These are phyloP conservation scores for Fopius arisanus DNA, from an alignment of 1,140 invertebrate genomes.

Conservation along the genomic window DNA sequence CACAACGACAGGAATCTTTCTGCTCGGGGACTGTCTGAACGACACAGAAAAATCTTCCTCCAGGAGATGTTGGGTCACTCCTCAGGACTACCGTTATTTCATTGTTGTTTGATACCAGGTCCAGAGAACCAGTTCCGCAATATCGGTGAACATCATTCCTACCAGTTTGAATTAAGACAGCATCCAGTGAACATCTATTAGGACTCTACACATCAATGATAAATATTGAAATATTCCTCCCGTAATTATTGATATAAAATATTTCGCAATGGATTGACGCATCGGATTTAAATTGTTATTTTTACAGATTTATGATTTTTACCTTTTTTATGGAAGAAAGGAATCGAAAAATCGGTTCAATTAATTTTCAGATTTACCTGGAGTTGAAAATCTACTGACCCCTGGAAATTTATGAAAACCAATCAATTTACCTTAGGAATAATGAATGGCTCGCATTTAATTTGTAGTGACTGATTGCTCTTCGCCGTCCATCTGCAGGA, in stretches of 20 bases:
- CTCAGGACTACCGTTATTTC: slow-evolving; percentile 58
- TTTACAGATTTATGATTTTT: too few species aligned
- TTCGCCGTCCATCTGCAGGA: slow-evolving; percentile 64
- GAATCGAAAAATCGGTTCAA: too few species aligned
- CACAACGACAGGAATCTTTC: slow-evolving; percentile 62
- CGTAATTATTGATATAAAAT: too few species aligned
- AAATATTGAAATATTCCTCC: neutral
- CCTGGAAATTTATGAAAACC: too few species aligned
- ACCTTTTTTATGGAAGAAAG: too few species aligned
- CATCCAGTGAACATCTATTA: slow-evolving; percentile 51
- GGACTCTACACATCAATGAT: slow-evolving; percentile 29
- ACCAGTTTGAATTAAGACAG: slow-evolving; percentile 26
- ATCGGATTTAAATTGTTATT: too few species aligned
- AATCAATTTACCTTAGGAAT: slow-evolving; percentile 62
- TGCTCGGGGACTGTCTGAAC: slow-evolving; percentile 49
- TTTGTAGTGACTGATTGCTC: slow-evolving; percentile 60
- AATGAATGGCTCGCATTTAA: slow-evolving; percentile 59
- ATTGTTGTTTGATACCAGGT: slow-evolving; percentile 57
- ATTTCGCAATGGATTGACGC: too few species aligned
- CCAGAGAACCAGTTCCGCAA: slow-evolving; percentile 65
- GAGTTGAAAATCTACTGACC: too few species aligned
- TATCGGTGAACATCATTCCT: slow-evolving; percentile 52
- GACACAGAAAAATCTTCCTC: slow-evolving; percentile 65
- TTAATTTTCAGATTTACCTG: too few species aligned
- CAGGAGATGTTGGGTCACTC: slow-evolving; percentile 43